A percentile compares a stretch with the other conserved stretches of the same genome.
phyloP scores from a whole-genome alignment of 2,888 invertebrate species.

The Hesperia comma region DNA sequence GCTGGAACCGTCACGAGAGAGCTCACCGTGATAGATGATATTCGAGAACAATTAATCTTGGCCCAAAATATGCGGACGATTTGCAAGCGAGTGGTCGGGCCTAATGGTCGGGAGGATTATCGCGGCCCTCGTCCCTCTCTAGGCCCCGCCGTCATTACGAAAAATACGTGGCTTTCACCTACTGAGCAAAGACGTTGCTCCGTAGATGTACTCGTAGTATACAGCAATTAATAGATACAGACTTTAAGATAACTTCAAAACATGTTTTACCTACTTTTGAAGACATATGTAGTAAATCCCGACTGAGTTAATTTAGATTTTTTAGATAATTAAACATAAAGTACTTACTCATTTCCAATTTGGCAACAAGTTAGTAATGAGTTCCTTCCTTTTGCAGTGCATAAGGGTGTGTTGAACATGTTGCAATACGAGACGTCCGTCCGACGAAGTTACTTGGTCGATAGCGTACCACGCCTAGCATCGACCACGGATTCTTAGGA shows the following conservation, averaged over 20 bases:
- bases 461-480: neutral
- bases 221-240: neutral
- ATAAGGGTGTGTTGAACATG: no score
- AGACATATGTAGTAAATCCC: no score
- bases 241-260: neutral
- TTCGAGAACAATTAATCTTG: conserved; percentile 84
- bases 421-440: no score
- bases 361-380: no score
- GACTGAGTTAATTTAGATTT: no score
- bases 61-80: conserved; percentile 84
- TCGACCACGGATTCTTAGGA: neutral
- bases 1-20: conserved; percentile 79
- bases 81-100: conserved; percentile 82
- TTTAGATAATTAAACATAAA: no score
- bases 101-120: conserved; percentile 81
- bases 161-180: conserved; percentile 51
- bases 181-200: conserved; percentile 9
- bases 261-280: no score
- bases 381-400: no score
- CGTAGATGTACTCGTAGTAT: neutral
- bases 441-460: no score
- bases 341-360: no score
- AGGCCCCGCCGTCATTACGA: conserved; percentile 71
- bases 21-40: conserved; percentile 83
- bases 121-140: conserved; percentile 63